These are phyloP conservation scores for Itoplectis maculator DNA, from an alignment of 2,888 invertebrate species.

Conservation along the genomic window DNA sequence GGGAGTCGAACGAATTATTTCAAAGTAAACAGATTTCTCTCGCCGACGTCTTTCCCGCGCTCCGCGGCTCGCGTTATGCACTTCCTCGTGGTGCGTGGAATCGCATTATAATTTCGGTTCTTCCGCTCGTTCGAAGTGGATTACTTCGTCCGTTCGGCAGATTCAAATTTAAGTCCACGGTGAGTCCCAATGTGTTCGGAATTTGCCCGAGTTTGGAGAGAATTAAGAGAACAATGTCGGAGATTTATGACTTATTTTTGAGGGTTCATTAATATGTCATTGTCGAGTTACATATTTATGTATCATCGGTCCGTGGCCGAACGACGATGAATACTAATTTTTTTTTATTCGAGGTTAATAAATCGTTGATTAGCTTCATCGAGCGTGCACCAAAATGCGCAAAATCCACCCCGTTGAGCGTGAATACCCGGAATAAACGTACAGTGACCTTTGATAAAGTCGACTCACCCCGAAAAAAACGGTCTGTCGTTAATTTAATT, in stretches of 20 bases:
- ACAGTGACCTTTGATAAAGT: not conserved
- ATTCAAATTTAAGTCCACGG: not conserved
- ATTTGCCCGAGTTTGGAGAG: not conserved
- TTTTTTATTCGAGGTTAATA: no score
- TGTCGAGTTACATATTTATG: no score
- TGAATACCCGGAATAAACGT: not conserved
- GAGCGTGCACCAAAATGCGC: not conserved
- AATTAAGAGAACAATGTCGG: not conserved
- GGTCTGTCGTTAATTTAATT: conserved; percentile 15
- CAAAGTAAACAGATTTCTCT: conserved; percentile 41
- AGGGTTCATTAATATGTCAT: no score
- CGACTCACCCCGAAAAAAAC: not conserved
- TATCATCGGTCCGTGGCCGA: no score
- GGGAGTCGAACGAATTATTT: conserved; percentile 34
- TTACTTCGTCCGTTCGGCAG: not conserved
- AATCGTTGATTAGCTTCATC: not conserved
- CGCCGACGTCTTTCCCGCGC: conserved; percentile 21
- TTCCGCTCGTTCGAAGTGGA: not conserved
- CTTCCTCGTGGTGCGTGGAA: not conserved
- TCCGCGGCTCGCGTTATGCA: not conserved
- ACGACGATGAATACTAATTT: no score
- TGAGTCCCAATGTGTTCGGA: not conserved
- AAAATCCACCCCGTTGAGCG: not conserved
- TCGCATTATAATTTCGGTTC: not conserved
- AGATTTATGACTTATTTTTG: not conserved